Percentiles rank a stretch among this genome's conserved stretches.
Conservation (phyloP, 1,140 invertebrate species). For the Tenebrio molitor region DNA sequence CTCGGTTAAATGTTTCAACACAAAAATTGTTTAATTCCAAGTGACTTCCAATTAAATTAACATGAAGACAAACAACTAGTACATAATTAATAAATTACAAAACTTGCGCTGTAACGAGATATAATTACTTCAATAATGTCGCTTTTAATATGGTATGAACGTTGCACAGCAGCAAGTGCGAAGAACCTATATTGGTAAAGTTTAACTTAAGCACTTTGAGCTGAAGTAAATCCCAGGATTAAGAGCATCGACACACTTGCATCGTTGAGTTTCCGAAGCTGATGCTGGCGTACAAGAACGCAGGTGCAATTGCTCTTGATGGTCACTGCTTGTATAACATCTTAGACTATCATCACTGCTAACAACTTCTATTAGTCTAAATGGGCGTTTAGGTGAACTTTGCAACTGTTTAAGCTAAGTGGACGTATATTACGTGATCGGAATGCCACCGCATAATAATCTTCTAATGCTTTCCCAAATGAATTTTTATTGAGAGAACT, state of each 20-base stretch:
- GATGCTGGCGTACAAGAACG: neutral
- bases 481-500: neutral
- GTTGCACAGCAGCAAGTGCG: slow-evolving; percentile 17
- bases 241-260: slow-evolving; percentile 20
- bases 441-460: neutral
- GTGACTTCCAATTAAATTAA: no score
- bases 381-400: slow-evolving; percentile 14
- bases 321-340: slow-evolving; percentile 8
- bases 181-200: slow-evolving; percentile 29
- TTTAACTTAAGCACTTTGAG: slow-evolving; percentile 8
- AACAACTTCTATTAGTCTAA: slow-evolving; percentile 15
- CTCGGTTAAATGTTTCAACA: no score
- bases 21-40: no score
- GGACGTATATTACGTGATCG: slow-evolving; percentile 17
- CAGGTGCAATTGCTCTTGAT: slow-evolving; percentile 5
- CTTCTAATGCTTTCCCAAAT: neutral
- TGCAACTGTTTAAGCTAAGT: slow-evolving; percentile 13
- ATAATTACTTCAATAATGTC: slow-evolving; percentile 15
- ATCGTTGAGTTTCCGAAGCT: neutral
- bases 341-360: neutral
- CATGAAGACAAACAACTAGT: no score
- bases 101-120: neutral
- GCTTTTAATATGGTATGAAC: slow-evolving; percentile 5
- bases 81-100: slow-evolving; percentile 11
- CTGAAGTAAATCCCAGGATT: slow-evolving; percentile 22